Conservation (phyloP, 2,797 vertebrate species). For the Bryconaethiops microstoma region DNA sequence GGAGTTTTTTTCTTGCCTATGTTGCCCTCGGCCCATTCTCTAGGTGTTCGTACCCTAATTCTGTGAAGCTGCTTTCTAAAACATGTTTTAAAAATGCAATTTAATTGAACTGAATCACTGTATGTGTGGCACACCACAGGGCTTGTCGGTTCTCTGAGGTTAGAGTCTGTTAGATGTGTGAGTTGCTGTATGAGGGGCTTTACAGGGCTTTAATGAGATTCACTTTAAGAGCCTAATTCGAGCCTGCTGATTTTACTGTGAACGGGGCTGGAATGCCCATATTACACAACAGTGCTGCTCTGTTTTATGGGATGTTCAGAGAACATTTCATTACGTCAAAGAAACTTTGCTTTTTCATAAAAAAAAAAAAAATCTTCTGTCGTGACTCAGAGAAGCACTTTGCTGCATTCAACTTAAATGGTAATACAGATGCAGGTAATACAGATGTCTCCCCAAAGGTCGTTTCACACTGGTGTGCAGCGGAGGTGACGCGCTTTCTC, state of each 20-base stretch:
- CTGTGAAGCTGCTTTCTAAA: too few species aligned
- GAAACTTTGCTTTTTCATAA: background rate
- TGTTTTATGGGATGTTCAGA: background rate
- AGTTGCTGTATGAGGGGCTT: background rate
- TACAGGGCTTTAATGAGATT: background rate
- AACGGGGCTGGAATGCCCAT: background rate
- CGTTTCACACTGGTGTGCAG: background rate
- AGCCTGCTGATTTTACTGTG: background rate
- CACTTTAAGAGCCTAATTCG: background rate
- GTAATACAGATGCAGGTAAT: slow-evolving; percentile 10
- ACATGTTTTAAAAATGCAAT: too few species aligned
- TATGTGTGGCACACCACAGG: too few species aligned
- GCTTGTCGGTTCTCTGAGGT: background rate
- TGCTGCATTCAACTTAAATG: slow-evolving; percentile 32
- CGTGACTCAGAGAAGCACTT: background rate
- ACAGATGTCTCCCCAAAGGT: slow-evolving; percentile 13
- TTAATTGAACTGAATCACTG: too few species aligned
- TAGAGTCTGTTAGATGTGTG: background rate
- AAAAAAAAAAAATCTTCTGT: background rate
- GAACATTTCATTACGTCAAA: background rate
- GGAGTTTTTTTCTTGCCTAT: too few species aligned
- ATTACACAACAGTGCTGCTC: background rate
- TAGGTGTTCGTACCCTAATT: too few species aligned
- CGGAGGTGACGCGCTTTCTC: background rate
- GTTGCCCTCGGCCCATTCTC: too few species aligned